Percentiles rank a stretch among this genome's conserved stretches.
Conservation (phyloP, 37 sponge, comb jelly and placozoan species). For the Chondrosia reniformis region DNA sequence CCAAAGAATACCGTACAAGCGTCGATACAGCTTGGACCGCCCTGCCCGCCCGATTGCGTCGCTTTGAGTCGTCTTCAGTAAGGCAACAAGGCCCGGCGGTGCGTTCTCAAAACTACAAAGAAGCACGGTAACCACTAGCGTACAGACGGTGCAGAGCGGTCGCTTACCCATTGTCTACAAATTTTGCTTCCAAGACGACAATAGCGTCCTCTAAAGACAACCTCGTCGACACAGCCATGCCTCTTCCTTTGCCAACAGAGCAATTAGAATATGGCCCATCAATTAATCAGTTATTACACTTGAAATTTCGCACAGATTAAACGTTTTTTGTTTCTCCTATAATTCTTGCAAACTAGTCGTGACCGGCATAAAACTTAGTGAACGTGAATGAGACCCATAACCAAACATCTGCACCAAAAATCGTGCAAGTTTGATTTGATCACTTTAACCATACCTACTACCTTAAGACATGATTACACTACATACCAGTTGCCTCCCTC, state of each 20-base stretch:
- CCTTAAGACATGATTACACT: not conserved
- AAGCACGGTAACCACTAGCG: not conserved
- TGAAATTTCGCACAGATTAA: too few relatives aligned
- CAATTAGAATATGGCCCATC: too few relatives aligned
- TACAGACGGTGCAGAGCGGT: not conserved
- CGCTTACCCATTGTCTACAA: not conserved
- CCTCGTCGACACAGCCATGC: not conserved
- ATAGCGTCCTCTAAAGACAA: not conserved
- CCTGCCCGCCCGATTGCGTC: not conserved
- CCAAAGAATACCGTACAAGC: conserved; percentile 3
- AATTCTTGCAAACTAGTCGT: too few relatives aligned
- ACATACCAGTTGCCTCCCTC: not conserved
- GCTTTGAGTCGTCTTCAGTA: not conserved
- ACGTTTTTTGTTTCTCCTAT: too few relatives aligned
- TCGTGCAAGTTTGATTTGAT: too few relatives aligned
- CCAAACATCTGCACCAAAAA: too few relatives aligned
- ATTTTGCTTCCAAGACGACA: not conserved
- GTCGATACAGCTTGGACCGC: not conserved
- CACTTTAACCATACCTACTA: too few relatives aligned
- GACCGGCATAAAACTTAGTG: too few relatives aligned
- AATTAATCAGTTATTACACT: too few relatives aligned
- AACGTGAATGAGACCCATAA: too few relatives aligned
- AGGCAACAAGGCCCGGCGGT: not conserved
- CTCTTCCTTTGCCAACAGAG: too few relatives aligned
- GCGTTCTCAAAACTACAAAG: not conserved